A percentile compares a stretch with the other conserved stretches of the same genome.
Evolutionary conservation across 1,140 invertebrate species (phyloP).

Genomic region (Tetragnatha versicolor): DNA sequence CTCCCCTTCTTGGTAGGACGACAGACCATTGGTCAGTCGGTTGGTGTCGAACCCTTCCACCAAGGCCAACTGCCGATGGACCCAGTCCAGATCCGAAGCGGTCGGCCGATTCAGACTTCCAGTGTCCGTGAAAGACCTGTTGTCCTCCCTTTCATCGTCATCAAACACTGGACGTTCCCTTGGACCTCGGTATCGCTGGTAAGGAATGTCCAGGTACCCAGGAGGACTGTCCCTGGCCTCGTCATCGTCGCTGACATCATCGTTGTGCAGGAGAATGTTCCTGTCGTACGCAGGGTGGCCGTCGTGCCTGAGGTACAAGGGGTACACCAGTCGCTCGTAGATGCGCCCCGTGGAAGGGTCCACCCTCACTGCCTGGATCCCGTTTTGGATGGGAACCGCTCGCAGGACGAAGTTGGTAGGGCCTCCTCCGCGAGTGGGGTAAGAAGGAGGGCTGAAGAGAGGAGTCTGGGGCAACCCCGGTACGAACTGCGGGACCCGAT

Average conservation of each 20-base stretch:
- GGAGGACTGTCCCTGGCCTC: background rate
- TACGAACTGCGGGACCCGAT: background rate
- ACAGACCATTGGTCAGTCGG: background rate
- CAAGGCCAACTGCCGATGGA: background rate
- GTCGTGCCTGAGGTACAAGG: conserved; percentile 27
- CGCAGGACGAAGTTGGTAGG: conserved; percentile 33
- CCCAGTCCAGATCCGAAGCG: conserved; percentile 16
- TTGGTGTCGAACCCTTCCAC: conserved; percentile 26
- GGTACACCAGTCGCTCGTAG: conserved; percentile 30
- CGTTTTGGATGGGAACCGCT: conserved; percentile 49
- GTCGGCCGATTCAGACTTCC: conserved; percentile 26
- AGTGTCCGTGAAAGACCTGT: background rate
- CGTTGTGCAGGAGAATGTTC: conserved; percentile 41
- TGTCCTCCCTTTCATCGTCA: background rate
- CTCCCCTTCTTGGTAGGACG: background rate
- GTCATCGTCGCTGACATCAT: conserved; percentile 35
- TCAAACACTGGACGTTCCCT: background rate
- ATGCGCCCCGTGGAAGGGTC: conserved; percentile 29
- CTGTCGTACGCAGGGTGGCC: conserved; percentile 26
- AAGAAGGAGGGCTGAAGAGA: conserved; percentile 15
- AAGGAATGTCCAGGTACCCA: conserved; percentile 34
- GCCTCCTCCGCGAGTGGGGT: background rate
- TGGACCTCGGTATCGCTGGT: background rate
- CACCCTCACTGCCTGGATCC: conserved; percentile 43
- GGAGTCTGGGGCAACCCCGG: background rate